These are phyloP conservation scores for Brachypteracias leptosomus DNA, from an alignment of 2,113 vertebrate species.

Conservation along the genomic window DNA sequence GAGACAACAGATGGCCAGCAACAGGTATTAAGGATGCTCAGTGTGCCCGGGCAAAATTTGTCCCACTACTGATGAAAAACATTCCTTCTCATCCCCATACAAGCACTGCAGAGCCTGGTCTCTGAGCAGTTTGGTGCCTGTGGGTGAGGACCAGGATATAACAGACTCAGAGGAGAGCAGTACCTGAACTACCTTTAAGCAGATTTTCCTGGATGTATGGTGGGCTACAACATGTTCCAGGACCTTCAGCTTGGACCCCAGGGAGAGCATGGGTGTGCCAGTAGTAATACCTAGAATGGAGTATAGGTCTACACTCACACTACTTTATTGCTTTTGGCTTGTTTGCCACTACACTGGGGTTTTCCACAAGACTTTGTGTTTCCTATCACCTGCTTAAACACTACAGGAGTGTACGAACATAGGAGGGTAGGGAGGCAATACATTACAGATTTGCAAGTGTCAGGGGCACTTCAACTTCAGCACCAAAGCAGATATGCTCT, in stretches of 20 bases:
- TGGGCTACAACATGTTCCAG: not conserved
- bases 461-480: not conserved
- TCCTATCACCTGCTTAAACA: not conserved
- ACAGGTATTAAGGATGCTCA: not conserved
- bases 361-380: not conserved
- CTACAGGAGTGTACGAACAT: rapidly evolving
- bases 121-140: not conserved
- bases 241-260: not conserved
- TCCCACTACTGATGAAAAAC: not conserved
- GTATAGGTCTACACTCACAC: not conserved
- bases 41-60: not conserved
- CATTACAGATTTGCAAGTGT: not conserved
- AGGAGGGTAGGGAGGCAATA: not conserved
- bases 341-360: not conserved
- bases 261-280: not conserved
- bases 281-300: not conserved
- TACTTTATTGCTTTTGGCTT: not conserved
- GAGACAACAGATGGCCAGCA: not conserved
- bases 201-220: not conserved
- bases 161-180: not conserved
- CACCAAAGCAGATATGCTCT: not conserved
- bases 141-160: too few relatives aligned
- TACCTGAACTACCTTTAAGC: not conserved
- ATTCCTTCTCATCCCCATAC: not conserved
- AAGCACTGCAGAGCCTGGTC: not conserved